These are phyloP conservation scores for Brachionus asplanchnoidis DNA, from an alignment of 1,140 invertebrate genomes.

Conservation along the genomic window DNA sequence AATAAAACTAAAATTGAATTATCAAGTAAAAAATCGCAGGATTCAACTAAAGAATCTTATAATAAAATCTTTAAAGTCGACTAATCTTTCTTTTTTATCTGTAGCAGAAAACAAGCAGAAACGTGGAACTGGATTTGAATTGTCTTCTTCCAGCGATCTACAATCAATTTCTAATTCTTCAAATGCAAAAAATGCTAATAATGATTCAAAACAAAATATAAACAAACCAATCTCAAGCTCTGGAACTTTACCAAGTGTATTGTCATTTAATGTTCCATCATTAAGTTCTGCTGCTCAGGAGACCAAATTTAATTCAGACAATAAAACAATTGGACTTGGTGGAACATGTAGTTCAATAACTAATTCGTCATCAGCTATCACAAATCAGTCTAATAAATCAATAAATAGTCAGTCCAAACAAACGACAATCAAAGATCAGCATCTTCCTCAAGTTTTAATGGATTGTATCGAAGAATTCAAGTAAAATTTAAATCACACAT, in stretches of 20 bases:
- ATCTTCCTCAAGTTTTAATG: slow-evolving; percentile 13
- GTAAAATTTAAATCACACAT: background rate
- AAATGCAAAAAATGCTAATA: background rate
- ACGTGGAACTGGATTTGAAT: background rate
- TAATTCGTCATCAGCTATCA: background rate
- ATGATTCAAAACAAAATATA: background rate
- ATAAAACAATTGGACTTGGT: background rate
- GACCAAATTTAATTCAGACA: background rate
- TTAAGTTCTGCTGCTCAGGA: background rate
- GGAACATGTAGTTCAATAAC: background rate
- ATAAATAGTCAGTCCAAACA: background rate
- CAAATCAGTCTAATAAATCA: background rate
- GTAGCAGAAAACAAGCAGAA: background rate
- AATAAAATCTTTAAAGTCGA: background rate
- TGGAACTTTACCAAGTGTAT: slow-evolving; percentile 8
- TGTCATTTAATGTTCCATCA: slow-evolving; percentile 36
- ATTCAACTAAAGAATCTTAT: background rate
- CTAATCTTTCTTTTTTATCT: background rate
- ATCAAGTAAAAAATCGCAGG: background rate
- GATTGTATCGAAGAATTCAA: slow-evolving; percentile 34
- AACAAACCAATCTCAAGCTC: background rate
- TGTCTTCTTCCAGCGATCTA: background rate
- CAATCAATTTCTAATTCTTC: background rate
- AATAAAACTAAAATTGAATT: background rate
- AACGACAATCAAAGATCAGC: slow-evolving; percentile 11